phyloP scores from a whole-genome alignment of 2,888 invertebrate genomes.

The Polyommatus icarus region DNA sequence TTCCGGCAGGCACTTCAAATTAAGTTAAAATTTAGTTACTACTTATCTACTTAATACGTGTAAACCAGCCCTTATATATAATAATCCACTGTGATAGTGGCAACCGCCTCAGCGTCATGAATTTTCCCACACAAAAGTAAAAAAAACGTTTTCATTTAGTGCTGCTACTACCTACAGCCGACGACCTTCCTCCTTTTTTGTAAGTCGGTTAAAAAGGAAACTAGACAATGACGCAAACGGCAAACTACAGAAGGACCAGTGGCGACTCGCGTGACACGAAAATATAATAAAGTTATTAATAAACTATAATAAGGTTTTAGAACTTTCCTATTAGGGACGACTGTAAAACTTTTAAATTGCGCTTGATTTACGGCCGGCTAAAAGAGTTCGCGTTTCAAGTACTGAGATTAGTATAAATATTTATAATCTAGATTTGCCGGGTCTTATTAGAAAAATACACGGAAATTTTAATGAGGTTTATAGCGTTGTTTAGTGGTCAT shows the following conservation, averaged over 20 bases:
- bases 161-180: no score
- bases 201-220: no score
- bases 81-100: no score
- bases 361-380: background rate
- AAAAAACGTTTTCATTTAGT: no score
- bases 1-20: no score
- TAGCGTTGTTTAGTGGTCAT: background rate
- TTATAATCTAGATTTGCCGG: conserved; percentile 6
- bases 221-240: background rate
- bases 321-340: conserved; percentile 4
- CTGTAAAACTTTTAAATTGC: background rate
- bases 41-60: no score
- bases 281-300: background rate
- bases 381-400: background rate
- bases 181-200: no score
- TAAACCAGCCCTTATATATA: no score
- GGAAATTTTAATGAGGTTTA: conserved; percentile 13
- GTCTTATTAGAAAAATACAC: conserved; percentile 7
- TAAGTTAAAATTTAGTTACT: no score
- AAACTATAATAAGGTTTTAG: background rate
- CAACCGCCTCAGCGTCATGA: no score
- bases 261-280: background rate
- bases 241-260: background rate
- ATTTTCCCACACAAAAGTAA: no score
- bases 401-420: conserved; percentile 9